These are phyloP conservation scores for Coendou prehensilis DNA, from an alignment of 2,797 vertebrate genomes.

Conservation along the genomic window DNA sequence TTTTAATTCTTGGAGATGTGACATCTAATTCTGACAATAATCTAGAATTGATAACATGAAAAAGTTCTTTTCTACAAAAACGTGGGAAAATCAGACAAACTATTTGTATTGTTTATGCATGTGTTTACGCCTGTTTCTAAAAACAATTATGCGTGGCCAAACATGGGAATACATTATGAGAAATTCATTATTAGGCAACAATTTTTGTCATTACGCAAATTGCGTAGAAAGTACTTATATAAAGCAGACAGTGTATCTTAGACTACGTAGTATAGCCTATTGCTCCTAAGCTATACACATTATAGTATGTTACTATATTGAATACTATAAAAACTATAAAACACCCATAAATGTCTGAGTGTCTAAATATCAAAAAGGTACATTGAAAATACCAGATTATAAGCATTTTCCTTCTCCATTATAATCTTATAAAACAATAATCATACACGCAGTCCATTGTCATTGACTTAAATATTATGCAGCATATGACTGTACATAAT, in stretches of 20 bases:
- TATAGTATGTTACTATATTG: not conserved
- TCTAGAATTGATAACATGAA: not conserved
- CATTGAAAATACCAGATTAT: not conserved
- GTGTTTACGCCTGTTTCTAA: not conserved
- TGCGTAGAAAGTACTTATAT: not conserved
- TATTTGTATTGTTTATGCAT: not conserved
- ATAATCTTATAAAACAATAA: not conserved
- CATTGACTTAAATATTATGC: not conserved
- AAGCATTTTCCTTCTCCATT: not conserved
- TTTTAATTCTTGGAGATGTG: not conserved
- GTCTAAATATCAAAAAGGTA: not conserved
- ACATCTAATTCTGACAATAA: conserved; percentile 3
- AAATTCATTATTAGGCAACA: not conserved
- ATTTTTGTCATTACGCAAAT: not conserved
- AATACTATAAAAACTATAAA: not conserved
- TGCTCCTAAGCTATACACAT: not conserved
- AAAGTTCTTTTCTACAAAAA: not conserved
- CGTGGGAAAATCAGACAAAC: not conserved
- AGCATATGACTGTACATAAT: not conserved
- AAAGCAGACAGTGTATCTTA: not conserved
- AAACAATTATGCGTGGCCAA: not conserved
- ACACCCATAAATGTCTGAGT: not conserved
- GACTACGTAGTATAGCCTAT: not conserved
- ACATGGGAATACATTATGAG: not conserved
- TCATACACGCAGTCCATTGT: not conserved